Base-by-base conservation (phyloP, 2,113 vertebrate species). In the Ia io region DNA sequence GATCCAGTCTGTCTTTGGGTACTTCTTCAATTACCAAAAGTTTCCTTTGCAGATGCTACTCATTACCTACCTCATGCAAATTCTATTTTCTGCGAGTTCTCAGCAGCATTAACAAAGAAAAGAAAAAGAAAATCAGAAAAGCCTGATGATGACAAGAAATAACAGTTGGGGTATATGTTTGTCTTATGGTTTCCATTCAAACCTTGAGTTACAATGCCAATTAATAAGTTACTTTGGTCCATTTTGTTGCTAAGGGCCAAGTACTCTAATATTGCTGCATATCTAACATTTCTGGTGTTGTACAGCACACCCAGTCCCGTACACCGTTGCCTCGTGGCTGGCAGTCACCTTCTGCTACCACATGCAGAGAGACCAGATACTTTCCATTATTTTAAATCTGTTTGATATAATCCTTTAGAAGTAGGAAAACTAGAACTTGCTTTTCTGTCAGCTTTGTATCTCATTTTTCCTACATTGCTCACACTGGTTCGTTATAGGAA, bases 381-480 rank as follows among this genome's bases (percentile, higher is more conserved):
- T 95, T 94, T 88, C 93, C 90, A 94, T 97, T 94, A 96, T 96
- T 95, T 96, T 96, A 96, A 94, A 92, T 30, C 94, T 78, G 65
- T 94, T 96, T 96, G 94, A 97, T 87, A 85, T 37, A 95, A 96
- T 96, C 91, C 28, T 90, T 90, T 69, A 82, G 92, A 96, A 88
- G 82, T 25, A 90, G 76, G 67, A 96, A 92, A 97, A 95, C 71
- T 61, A 95, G 88, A 94, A 90, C 77, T 96, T 80, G 78, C 59
- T 84, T 96, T 92, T 83, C 47, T 32, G 35, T 94, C 63, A 2
- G 65, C 40, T 90, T 92, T 59, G 67, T 47, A 56, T 42, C 42
- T 6, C 76, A 22, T 90, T 91, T 95, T 84, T 22, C 76, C 76
- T 42, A 40, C 67, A 93, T n/a, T 93, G 94, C 93, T 96, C 97